Percentiles rank a stretch among this genome's conserved stretches.
These are phyloP conservation scores for Pseudoatta argentina DNA, from an alignment of 1,140 invertebrate genomes.

Conservation along the genomic window DNA sequence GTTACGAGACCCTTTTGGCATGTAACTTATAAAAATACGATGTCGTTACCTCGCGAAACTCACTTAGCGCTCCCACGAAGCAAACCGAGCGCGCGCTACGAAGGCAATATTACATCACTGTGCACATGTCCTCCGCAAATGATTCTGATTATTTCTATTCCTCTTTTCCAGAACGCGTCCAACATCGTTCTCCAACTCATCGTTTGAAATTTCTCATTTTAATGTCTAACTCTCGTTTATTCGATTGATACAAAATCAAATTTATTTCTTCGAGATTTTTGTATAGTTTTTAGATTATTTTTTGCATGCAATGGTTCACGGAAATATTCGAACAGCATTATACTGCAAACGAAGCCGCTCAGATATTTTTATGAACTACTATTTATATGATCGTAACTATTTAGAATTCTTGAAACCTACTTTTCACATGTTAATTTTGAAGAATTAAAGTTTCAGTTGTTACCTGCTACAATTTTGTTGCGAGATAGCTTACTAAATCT, in stretches of 20 bases:
- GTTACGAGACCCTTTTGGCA: slow-evolving; percentile 46
- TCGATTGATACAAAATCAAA: slow-evolving; percentile 5
- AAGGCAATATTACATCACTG: slow-evolving; percentile 32
- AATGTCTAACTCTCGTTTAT: background rate
- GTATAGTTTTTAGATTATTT: background rate
- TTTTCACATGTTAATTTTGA: slow-evolving; percentile 21
- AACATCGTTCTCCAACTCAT: background rate
- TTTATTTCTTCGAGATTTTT: background rate
- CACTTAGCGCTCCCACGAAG: slow-evolving; percentile 35
- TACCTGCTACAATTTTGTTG: slow-evolving; percentile 18
- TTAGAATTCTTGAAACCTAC: background rate
- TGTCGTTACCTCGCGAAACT: slow-evolving; percentile 54
- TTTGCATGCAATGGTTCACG: background rate
- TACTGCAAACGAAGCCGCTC: background rate
- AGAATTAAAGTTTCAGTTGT: slow-evolving; percentile 36
- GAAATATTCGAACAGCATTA: background rate
- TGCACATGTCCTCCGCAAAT: slow-evolving; percentile 35
- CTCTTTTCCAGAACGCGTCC: background rate
- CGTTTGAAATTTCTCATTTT: slow-evolving; percentile 29
- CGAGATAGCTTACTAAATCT: slow-evolving; percentile 20
- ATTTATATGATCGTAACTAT: slow-evolving; percentile 27
- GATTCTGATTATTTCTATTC: slow-evolving; percentile 31
- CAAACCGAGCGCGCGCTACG: slow-evolving; percentile 23
- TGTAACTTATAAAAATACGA: slow-evolving; percentile 59
- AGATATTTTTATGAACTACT: slow-evolving; percentile 16